Evolutionary conservation across 1,140 invertebrate genomes (phyloP), one percentile per base, ranked within the genome.

Genomic region (Dreissena polymorpha): DNA sequence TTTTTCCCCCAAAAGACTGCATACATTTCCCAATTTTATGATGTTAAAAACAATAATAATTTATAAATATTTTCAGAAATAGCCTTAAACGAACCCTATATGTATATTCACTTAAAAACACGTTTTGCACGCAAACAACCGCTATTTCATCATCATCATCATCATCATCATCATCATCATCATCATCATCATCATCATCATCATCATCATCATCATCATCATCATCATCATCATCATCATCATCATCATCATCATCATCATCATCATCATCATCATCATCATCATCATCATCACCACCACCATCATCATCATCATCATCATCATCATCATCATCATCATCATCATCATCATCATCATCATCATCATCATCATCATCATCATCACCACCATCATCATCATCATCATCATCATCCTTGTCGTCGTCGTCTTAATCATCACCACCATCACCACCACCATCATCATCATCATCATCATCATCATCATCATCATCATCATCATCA

Each of bases 181-280:
- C n/a, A 67, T 25, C 21, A 69, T 69, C 23, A 69, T 27, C 23
- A 69, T 25, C 21, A 69, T 69, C 23, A 25, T 69, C 10, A 69
- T 69, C 12, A 69, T 67, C n/a, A 67, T 67, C 64, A 67, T 18
- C 18, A 25, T 65, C 27, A 18, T 18, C 63, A 65, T 18, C 63
- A 18, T 65, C 69, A 71, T 71, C 25, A 50, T 49, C 25, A 49
- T 71, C 69, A 49, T 69, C 67, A 69, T 69, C 67, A 69, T 69
- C 67, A 69, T 69, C 67, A 23, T 23, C 23, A 23, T 69, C 67
- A 12, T 73, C 71, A 73, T 73, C 51, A 73, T 73, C 67, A 69
- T 69, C 67, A 69, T 69, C 67, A 69, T 69, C 23, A 69, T 23
- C 67, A 69, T 69, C 12, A 69, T 69, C 23, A 69, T 69, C 23